These are phyloP conservation scores for Eueides isabella DNA, from an alignment of 1,140 invertebrate genomes.

Conservation along the genomic window DNA sequence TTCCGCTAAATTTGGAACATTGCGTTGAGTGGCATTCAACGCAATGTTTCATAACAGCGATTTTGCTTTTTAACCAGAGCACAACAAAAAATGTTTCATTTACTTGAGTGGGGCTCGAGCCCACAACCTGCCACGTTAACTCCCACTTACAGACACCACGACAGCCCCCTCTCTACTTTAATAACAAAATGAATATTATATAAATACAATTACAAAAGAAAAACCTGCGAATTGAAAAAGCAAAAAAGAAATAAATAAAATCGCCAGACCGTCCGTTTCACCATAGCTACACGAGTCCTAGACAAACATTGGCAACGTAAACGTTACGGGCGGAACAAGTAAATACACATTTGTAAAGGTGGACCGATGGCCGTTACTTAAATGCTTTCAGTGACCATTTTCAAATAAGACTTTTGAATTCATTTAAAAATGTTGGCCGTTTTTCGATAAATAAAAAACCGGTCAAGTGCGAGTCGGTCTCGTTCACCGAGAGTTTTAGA, in stretches of 20 bases:
- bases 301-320: background rate
- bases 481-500: too few relatives aligned
- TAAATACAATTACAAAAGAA: background rate
- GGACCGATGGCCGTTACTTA: slow-evolving; percentile 9
- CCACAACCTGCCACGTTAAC: too few relatives aligned
- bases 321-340: background rate
- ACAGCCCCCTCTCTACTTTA: too few relatives aligned
- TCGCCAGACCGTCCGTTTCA: background rate
- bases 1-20: too few relatives aligned
- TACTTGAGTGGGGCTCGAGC: too few relatives aligned
- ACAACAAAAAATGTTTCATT: too few relatives aligned
- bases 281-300: background rate
- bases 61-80: too few relatives aligned
- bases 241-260: background rate
- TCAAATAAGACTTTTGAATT: slow-evolving; percentile 5
- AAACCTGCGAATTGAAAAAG: background rate
- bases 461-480: too few relatives aligned
- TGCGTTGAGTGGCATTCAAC: too few relatives aligned
- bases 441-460: background rate
- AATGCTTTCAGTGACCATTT: slow-evolving; percentile 12
- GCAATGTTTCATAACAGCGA: too few relatives aligned
- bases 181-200: background rate
- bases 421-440: background rate
- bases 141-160: too few relatives aligned
- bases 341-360: slow-evolving; percentile 22